Percentiles rank a stretch among this genome's conserved stretches.
phyloP scores from a whole-genome alignment of 2,797 vertebrate genomes.

The Acipenser transmontanus region DNA sequence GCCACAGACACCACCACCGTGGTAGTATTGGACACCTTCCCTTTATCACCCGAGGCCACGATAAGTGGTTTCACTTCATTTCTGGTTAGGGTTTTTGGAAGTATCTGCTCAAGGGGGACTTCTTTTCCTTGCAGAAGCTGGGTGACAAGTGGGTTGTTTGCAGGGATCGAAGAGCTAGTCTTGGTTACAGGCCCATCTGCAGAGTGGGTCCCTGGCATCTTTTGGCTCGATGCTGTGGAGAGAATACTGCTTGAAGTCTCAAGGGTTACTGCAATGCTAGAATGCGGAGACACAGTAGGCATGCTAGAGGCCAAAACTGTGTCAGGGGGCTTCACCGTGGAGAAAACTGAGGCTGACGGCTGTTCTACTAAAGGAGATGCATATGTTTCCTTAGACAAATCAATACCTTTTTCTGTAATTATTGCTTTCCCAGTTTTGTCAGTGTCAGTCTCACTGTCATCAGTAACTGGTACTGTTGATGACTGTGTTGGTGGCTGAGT shows the following conservation, averaged over 20 bases:
- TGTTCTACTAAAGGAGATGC: constrained; percentile 17
- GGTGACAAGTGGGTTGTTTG: constrained; percentile 88
- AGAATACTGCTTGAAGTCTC: constrained; percentile 11
- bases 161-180: constrained; percentile 71
- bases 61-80: constrained; percentile 52
- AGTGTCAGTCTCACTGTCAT: constrained; percentile 2
- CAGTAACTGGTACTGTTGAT: neutral
- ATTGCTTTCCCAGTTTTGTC: constrained; percentile 26
- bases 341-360: constrained; percentile 22
- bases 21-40: neutral
- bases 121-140: constrained; percentile 89
- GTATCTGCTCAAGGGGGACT: constrained; percentile 85
- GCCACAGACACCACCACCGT: neutral
- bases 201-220: constrained; percentile 36
- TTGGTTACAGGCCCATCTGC: constrained; percentile 43
- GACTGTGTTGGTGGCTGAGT: neutral
- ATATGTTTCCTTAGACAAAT: constrained; percentile 3
- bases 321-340: constrained; percentile 25
- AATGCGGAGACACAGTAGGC: constrained; percentile 20
- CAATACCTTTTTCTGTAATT: constrained; percentile 9
- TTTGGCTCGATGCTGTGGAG: constrained; percentile 39
- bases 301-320: constrained; percentile 1
- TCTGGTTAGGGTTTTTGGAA: constrained; percentile 76
- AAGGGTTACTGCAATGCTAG: neutral
- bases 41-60: constrained; percentile 32